A percentile compares a stretch with the other conserved stretches of the same genome.
These are phyloP conservation scores for Acanthococcus lagerstroemiae DNA, from an alignment of 2,888 invertebrate species.

Conservation along the genomic window DNA sequence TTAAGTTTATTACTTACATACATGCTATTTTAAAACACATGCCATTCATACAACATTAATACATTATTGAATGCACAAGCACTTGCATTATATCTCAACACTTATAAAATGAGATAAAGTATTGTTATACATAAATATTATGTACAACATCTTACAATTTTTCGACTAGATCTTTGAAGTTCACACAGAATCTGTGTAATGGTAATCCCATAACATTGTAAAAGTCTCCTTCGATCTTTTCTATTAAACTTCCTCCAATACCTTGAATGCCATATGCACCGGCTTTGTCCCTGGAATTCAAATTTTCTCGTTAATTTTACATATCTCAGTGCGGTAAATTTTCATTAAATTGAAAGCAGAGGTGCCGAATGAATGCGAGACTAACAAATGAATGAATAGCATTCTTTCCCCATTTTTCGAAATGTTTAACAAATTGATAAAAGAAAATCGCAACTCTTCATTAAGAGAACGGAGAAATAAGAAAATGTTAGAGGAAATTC, in stretches of 20 bases:
- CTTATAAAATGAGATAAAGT: neutral
- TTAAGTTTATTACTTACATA: too few species aligned
- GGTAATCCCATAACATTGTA: conserved; percentile 86
- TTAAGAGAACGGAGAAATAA: too few species aligned
- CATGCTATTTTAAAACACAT: too few species aligned
- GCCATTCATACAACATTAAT: too few species aligned
- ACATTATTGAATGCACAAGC: too few species aligned
- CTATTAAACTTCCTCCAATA: conserved; percentile 69
- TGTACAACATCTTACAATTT: neutral
- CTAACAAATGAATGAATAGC: too few species aligned
- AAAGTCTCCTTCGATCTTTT: conserved; percentile 71
- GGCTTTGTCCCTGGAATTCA: conserved; percentile 64
- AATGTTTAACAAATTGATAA: neutral
- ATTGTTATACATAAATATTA: neutral
- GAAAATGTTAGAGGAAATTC: neutral
- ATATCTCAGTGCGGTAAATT: too few species aligned
- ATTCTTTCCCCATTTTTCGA: too few species aligned
- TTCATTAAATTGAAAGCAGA: too few species aligned
- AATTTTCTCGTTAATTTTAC: too few species aligned
- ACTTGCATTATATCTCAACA: too few species aligned
- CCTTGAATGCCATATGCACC: conserved; percentile 89
- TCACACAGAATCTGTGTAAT: conserved; percentile 45
- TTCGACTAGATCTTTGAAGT: conserved; percentile 7
- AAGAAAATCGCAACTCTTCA: neutral
- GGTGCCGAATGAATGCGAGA: too few species aligned